Percentiles rank a stretch among this genome's conserved stretches.
These are phyloP conservation scores for Euzophera pinguis DNA, from an alignment of 2,888 invertebrate species.

Conservation along the genomic window DNA sequence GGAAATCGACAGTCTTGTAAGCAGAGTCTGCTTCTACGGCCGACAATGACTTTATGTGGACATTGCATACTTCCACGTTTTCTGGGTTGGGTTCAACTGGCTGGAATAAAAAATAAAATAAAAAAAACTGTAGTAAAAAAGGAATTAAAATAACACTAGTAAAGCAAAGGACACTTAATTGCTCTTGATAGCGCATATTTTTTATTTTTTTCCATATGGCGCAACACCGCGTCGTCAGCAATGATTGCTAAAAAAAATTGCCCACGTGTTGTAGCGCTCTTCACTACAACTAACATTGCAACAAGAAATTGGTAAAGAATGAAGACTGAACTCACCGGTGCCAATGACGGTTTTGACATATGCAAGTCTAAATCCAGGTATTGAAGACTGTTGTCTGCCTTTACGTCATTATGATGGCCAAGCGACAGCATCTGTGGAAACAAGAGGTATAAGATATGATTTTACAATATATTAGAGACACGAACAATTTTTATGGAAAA, in stretches of 20 bases:
- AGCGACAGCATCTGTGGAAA: conserved; percentile 25
- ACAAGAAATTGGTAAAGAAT: no score
- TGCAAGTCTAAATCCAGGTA: conserved; percentile 93
- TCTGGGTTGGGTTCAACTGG: conserved; percentile 27
- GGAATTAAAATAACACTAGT: no score
- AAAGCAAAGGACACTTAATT: no score
- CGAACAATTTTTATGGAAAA: no score
- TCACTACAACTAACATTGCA: no score
- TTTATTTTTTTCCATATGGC: no score
- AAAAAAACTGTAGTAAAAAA: not conserved
- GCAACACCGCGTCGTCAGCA: no score
- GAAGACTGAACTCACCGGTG: conserved; percentile 47
- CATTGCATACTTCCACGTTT: conserved; percentile 26
- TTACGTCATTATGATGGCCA: conserved; percentile 30
- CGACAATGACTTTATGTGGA: conserved; percentile 49
- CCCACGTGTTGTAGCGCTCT: no score
- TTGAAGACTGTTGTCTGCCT: conserved; percentile 71
- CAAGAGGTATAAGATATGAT: conserved; percentile 9
- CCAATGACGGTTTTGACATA: conserved; percentile 52
- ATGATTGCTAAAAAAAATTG: no score
- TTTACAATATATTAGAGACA: not conserved
- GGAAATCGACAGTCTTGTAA: conserved; percentile 95
- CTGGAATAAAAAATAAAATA: conserved; percentile 25
- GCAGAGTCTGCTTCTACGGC: conserved; percentile 74
- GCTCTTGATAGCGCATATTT: no score